Conservation (phyloP, 53 echinoderm and acorn worm genomes). For the Arbacia lixula region DNA sequence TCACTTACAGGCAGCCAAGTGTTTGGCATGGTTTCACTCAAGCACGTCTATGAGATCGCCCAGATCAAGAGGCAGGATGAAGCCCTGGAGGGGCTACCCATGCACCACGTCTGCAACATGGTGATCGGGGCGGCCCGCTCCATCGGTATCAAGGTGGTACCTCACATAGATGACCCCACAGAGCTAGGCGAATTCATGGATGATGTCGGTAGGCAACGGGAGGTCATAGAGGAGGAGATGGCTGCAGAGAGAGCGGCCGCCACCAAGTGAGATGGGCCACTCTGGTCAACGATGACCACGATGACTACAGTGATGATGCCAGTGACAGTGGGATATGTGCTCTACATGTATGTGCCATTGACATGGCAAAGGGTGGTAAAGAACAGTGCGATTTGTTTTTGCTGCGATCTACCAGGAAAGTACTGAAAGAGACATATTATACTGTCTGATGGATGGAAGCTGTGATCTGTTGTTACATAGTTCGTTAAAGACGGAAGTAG, state of each 20-base stretch:
- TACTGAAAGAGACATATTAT: no score
- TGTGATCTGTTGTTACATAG: no score
- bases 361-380: no score
- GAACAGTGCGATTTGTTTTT: no score
- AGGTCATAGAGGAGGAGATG: slow-evolving; percentile 53
- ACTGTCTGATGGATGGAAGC: no score
- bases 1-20: slow-evolving; percentile 65
- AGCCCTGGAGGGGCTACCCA: slow-evolving; percentile 59
- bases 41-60: slow-evolving; percentile 96
- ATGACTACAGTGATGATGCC: no score
- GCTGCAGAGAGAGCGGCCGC: slow-evolving; percentile 42
- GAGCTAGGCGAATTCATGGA: slow-evolving; percentile 58
- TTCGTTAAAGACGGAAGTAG: no score
- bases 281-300: no score
- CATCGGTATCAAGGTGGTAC: slow-evolving; percentile 83
- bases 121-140: slow-evolving; percentile 78
- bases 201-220: slow-evolving; percentile 30
- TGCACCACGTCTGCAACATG: slow-evolving; percentile 82
- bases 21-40: slow-evolving; percentile 83
- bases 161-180: slow-evolving; percentile 52
- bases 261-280: neutral
- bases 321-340: no score
- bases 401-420: no score
- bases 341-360: no score
- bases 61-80: slow-evolving; percentile 86